Base-by-base conservation (phyloP, 2,797 vertebrate species). In the Acrossocheilus fasciatus region DNA sequence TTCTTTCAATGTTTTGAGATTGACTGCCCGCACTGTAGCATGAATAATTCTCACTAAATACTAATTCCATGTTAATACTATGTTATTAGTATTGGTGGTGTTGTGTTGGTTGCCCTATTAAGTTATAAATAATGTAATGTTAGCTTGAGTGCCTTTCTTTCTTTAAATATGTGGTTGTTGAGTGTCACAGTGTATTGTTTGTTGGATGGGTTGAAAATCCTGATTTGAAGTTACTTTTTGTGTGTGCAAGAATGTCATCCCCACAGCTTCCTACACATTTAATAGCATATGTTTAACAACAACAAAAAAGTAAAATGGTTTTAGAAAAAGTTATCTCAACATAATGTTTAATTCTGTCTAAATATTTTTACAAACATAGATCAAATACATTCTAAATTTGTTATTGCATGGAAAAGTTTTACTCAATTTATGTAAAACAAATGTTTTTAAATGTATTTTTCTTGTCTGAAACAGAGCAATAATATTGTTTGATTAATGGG, bases 401-500 rank as follows among this genome's bases (percentile, higher is more conserved):
- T 34, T 34, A 2, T 68, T 68, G 30, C 30, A 64, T 64, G 14
- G 5, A 64, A 20, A 57, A 57, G 52, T 23, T 57, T 57, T 57
- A 57, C 18, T 23, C 7, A 52, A 15, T 52, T 52, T 54, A 1
- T 6, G 39, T 41, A 6, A 41, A 41, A 41, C 39, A 50, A 50
- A 50, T 50, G 4, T 50, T 15, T 50, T 50, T 50, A 47, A 43
- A 43, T 10, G 41, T 43, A 43, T 10, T 43, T 36, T 76, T 80
- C 66, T 52, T 82, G 52, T 57, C 52, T 57, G 74, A 76, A 84
- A 66, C 76, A 41, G 8, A 66, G 68, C 30, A 43, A 72, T 77
- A 66, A 86, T 17, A 10, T 45, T 84, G 70, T 79, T 89, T 85
- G n/a, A 87, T 87, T 87, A 86, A 17, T 52, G 52, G 39, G 70